Percentiles rank a stretch among this genome's conserved stretches.
Evolutionary conservation across 2,113 vertebrate genomes (phyloP).

Genomic region (Mystacornis crossleyi): DNA sequence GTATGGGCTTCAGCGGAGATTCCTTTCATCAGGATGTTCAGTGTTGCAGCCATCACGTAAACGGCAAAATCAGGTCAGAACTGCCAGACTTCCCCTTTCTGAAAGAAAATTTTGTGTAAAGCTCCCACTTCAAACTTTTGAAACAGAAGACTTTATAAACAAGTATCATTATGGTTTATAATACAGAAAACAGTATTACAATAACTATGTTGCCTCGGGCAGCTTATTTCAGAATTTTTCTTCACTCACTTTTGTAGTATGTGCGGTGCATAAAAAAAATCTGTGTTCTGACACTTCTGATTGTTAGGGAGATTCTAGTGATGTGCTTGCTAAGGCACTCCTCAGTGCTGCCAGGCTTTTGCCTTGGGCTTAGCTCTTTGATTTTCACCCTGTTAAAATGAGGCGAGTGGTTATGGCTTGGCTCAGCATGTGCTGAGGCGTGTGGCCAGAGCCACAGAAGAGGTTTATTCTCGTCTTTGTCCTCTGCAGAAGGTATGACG

Average conservation of each 20-base stretch:
- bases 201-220: not conserved
- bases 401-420: not conserved
- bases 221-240: not conserved
- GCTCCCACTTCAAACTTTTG: not conserved
- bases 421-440: not conserved
- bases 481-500: not conserved
- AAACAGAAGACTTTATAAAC: not conserved
- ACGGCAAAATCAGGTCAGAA: constrained; percentile 45
- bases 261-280: not conserved
- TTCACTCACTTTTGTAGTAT: not conserved
- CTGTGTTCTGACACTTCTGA: not conserved
- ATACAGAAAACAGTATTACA: not conserved
- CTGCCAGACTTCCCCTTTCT: not conserved
- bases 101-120: not conserved
- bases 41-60: not conserved
- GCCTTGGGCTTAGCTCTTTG: not conserved
- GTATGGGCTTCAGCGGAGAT: not conserved
- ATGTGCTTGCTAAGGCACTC: not conserved
- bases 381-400: not conserved
- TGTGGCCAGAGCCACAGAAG: not conserved
- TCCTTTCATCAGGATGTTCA: constrained; percentile 29
- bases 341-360: not conserved
- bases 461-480: not conserved
- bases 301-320: not conserved
- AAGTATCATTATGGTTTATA: not conserved